Percentiles rank a stretch among this genome's conserved stretches.
Conservation (phyloP, 2,113 vertebrate species). For the Cyrtonyx montezumae region DNA sequence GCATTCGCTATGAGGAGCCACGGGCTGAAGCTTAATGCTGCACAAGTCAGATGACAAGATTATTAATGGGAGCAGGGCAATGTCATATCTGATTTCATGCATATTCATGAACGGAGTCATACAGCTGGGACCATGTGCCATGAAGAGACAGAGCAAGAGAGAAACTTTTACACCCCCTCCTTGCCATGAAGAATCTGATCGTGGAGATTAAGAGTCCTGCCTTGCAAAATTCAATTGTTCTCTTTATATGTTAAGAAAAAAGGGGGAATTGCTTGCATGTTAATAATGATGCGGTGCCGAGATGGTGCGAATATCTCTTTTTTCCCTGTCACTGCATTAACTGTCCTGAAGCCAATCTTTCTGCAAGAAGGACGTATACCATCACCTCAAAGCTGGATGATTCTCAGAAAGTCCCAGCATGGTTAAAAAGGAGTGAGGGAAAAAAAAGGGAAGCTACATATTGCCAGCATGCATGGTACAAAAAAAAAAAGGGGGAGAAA, state of each 20-base stretch:
- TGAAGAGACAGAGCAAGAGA: constrained; percentile 73
- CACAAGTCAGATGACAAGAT: constrained; percentile 94
- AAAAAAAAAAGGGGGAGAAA: accelerated
- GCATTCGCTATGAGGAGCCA: constrained; percentile 77
- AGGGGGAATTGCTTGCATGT: constrained; percentile 5
- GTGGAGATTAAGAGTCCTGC: constrained; percentile 66
- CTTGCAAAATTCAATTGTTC: constrained; percentile 71
- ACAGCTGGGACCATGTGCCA: constrained; percentile 88
- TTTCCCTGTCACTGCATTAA: neutral
- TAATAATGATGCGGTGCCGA: constrained; percentile 47
- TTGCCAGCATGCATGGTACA: neutral
- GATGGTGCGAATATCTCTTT: neutral
- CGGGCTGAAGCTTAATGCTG: constrained; percentile 84
- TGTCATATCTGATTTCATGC: constrained; percentile 92
- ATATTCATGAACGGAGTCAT: constrained; percentile 92
- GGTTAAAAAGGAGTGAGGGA: neutral
- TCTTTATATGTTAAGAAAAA: constrained; percentile 66
- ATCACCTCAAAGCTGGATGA: neutral
- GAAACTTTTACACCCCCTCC: constrained; percentile 73
- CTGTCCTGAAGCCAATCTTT: neutral
- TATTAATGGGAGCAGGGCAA: constrained; percentile 93
- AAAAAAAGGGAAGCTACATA: neutral
- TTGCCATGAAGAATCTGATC: constrained; percentile 78
- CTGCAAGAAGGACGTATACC: neutral
- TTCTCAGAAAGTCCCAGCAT: neutral